A percentile compares a stretch with the other conserved stretches of the same genome.
Conservation (phyloP, 2,888 invertebrate genomes). For the Enchytraeus crypticus region DNA sequence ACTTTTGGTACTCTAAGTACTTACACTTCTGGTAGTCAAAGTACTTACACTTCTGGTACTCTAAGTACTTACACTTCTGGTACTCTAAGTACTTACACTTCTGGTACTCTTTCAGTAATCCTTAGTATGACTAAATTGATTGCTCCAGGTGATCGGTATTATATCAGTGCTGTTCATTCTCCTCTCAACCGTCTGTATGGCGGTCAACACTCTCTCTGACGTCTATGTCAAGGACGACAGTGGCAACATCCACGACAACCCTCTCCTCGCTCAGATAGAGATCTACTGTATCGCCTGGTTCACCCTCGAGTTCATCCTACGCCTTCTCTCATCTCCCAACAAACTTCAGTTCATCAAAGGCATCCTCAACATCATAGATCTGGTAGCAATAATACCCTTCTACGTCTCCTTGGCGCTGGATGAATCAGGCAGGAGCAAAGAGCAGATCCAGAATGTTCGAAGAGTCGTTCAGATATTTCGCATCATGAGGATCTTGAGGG, state of each 20-base stretch:
- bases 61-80: too few relatives aligned
- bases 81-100: too few relatives aligned
- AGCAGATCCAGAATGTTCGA: constrained; percentile 72
- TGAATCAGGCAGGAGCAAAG: constrained; percentile 74
- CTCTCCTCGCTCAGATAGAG: constrained; percentile 61
- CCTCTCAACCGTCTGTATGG: constrained; percentile 10
- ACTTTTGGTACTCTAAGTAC: too few relatives aligned
- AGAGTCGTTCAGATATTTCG: constrained; percentile 97
- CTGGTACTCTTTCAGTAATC: too few relatives aligned
- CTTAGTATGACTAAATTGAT: too few relatives aligned
- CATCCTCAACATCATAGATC: constrained; percentile 93
- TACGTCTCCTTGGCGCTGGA: constrained; percentile 92
- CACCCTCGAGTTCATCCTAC: constrained; percentile 88
- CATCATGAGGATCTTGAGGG: constrained; percentile 55
- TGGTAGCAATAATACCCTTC: constrained; percentile 95
- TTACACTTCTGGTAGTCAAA: too few relatives aligned
- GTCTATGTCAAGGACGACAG: constrained; percentile 6
- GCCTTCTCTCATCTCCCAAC: constrained; percentile 94
- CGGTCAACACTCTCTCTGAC: constrained; percentile 13
- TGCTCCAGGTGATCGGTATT: constrained; percentile 66
- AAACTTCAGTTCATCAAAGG: constrained; percentile 99
- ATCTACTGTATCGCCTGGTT: constrained; percentile 99
- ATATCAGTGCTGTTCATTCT: constrained; percentile 59
- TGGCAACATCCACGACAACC: constrained; percentile 8
- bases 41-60: too few relatives aligned